Conservation (phyloP, 2,113 vertebrate species). For the Callaeas wilsoni region DNA sequence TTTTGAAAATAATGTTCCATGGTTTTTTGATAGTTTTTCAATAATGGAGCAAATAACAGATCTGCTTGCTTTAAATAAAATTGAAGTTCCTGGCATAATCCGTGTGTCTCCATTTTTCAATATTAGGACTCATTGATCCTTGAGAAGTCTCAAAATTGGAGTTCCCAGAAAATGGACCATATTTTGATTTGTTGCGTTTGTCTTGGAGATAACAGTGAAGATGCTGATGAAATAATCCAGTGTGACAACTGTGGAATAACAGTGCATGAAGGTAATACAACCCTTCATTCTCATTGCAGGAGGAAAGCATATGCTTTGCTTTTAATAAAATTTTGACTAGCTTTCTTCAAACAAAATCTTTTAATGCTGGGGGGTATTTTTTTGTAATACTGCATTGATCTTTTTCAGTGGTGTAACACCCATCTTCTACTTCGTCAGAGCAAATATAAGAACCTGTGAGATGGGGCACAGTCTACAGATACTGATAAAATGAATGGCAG, state of each 20-base stretch:
- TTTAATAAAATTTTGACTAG: neutral
- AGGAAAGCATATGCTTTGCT: neutral
- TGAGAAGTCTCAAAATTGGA: slow-evolving; percentile 92
- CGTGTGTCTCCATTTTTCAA: slow-evolving; percentile 36
- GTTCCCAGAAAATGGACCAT: slow-evolving; percentile 92
- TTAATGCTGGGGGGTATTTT: neutral
- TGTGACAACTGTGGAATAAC: slow-evolving; percentile 99
- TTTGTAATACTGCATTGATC: neutral
- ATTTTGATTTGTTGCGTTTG: slow-evolving; percentile 99
- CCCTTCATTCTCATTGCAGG: neutral
- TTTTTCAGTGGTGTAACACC: neutral
- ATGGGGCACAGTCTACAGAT: neutral
- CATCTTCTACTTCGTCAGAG: neutral
- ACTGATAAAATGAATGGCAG: neutral
- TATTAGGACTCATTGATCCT: slow-evolving; percentile 88
- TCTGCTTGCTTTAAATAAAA: neutral
- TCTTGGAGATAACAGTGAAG: slow-evolving; percentile 97
- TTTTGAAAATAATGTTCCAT: neutral
- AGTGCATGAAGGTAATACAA: slow-evolving; percentile 92
- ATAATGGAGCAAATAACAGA: neutral
- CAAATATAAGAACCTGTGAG: neutral
- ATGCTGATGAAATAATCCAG: slow-evolving; percentile 98
- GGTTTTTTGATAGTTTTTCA: neutral
- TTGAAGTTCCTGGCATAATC: neutral
- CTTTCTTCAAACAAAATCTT: neutral